Base-by-base conservation (phyloP, 2,888 invertebrate species). In the Camptogramma bilineatum region DNA sequence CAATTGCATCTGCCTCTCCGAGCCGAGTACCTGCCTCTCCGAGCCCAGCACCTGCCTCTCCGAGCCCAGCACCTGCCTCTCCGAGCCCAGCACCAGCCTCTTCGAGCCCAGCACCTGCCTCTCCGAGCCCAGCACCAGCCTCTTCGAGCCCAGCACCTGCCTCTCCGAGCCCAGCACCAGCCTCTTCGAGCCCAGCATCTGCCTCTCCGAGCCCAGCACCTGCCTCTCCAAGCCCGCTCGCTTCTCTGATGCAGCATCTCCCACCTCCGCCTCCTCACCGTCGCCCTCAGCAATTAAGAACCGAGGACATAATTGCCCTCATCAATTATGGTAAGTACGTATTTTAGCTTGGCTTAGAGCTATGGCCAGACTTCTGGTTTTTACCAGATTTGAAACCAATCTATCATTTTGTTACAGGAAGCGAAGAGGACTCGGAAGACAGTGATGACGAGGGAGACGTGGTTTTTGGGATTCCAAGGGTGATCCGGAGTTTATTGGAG, bases 401-500 rank as follows among this genome's bases (percentile, higher is more conserved):
- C 42, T 28, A 28, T 51, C 39, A 51, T 44, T 57, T 57, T 57
- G 51, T 59, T 59, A 52, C 52, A 59, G 58, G 58, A 46, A 59
- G 58, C 52, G 58, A 59, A 31, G 52, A 52, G 46, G 58, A 59
- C 28, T 52, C 58, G 4, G 58, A 59, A 9, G 52, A 59, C 0
- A 59, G 58, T 7, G 58, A 58, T 13, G 17, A 46, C 46, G 58
- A 59, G 46, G 51, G 13, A 8, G 18, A 4, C 24, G 16, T 51
- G 52, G n/a, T 31, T 52, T n/a, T 18, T 52, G 58, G 58, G n/a
- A 59, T 59, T 59, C 58, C 58, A 59, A 59, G 51, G 52, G 44
- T 13, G 52, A 17, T 19, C 46, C 58, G 10, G 19, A 59, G 52
- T 31, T 44, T 52, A 16, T 31, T 59, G 19, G 52, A 59, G 18